A percentile compares a stretch with the other conserved stretches of the same genome.
Evolutionary conservation across 2,888 invertebrate species (phyloP).

Genomic region (Apodemia mormo): DNA sequence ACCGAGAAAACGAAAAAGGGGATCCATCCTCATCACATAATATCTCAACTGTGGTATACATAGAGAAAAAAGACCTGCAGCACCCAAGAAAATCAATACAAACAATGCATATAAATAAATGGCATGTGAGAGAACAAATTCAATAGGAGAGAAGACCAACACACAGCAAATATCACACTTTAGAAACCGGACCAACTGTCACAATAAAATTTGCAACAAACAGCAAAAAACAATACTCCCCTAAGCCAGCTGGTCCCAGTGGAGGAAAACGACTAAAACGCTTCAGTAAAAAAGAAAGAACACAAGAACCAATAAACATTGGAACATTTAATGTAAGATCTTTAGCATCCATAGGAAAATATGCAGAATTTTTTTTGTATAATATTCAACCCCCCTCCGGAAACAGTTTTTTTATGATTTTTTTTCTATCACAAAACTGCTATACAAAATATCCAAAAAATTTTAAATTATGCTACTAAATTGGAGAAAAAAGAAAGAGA

Average conservation of each 20-base stretch:
- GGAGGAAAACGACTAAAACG: constrained; percentile 28
- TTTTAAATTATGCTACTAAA: too few species aligned
- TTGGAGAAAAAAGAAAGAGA: too few species aligned
- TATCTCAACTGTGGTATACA: neutral
- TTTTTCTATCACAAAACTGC: too few species aligned
- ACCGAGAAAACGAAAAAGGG: neutral
- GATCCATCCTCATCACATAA: neutral
- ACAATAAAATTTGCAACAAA: too few species aligned
- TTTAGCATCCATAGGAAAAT: constrained; percentile 21
- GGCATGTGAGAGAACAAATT: constrained; percentile 26
- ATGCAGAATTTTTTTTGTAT: constrained; percentile 24
- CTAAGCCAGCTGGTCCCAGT: constrained; percentile 27
- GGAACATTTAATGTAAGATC: constrained; percentile 17
- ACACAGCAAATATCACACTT: constrained; percentile 22
- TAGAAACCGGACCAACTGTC: constrained; percentile 19
- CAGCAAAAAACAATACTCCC: neutral
- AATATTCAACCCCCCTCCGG: too few species aligned
- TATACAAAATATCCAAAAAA: too few species aligned
- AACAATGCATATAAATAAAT: constrained; percentile 28
- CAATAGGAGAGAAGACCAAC: constrained; percentile 22
- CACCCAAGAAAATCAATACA: constrained; percentile 29
- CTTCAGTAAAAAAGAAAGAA: constrained; percentile 25
- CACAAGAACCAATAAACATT: constrained; percentile 6
- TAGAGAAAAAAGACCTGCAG: constrained; percentile 15
- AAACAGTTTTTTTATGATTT: too few species aligned